These are phyloP conservation scores for Bradysia coprophila DNA, from an alignment of 1,140 invertebrate genomes.

Conservation along the genomic window DNA sequence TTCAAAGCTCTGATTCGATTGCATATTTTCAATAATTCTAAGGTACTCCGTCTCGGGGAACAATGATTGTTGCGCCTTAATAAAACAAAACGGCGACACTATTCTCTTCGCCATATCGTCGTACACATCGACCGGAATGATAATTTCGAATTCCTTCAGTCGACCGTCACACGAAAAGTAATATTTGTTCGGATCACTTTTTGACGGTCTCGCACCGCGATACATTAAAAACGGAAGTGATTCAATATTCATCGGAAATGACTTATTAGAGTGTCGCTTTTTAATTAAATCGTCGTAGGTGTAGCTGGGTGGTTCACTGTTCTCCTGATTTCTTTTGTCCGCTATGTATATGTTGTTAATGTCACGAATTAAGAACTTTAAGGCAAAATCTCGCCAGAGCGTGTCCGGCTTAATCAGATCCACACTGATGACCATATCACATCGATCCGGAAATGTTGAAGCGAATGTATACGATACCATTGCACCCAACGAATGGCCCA, in stretches of 20 bases:
- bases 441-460: conserved; percentile 28
- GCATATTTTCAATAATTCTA: conserved; percentile 29
- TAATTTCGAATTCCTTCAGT: conserved; percentile 30
- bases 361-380: conserved; percentile 53
- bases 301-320: conserved; percentile 29
- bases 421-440: conserved; percentile 34
- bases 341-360: conserved; percentile 34
- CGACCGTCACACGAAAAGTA: conserved; percentile 31
- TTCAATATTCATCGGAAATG: conserved; percentile 9
- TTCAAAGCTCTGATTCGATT: conserved; percentile 30
- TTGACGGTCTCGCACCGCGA: conserved; percentile 27
- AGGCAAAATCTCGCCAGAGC: conserved; percentile 8
- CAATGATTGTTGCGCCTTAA: conserved; percentile 28
- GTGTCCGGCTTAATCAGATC: conserved; percentile 34
- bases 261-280: no score
- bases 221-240: conserved; percentile 27
- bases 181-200: conserved; percentile 27
- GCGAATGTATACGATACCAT: conserved; percentile 29
- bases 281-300: conserved; percentile 1
- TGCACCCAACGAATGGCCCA: conserved; percentile 41
- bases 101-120: conserved; percentile 23
- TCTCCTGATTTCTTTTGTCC: conserved; percentile 16
- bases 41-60: conserved; percentile 28
- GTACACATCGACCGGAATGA: conserved; percentile 23
- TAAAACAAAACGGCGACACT: conserved; percentile 26